Conservation (phyloP, 1,140 invertebrate genomes). For the Cydia pomonella region DNA sequence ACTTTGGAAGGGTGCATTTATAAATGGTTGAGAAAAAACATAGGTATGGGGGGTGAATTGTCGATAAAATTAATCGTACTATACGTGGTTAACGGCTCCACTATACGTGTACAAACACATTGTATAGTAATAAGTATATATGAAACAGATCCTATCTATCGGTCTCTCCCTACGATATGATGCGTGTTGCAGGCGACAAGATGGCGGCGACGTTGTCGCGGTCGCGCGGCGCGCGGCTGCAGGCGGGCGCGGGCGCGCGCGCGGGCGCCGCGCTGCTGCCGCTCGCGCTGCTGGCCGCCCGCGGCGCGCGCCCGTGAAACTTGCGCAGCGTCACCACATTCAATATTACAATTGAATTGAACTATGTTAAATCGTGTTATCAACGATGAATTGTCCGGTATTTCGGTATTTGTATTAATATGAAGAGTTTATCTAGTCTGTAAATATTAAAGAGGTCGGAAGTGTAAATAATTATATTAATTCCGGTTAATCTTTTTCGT, state of each 20-base stretch:
- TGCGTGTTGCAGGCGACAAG: slow-evolving; percentile 58
- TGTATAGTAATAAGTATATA: too few relatives aligned
- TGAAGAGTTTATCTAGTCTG: slow-evolving; percentile 26
- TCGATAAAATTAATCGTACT: too few relatives aligned
- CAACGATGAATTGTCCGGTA: slow-evolving; percentile 2
- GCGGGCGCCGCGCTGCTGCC: slow-evolving; percentile 25
- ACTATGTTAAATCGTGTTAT: slow-evolving; percentile 11
- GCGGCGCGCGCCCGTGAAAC: background rate
- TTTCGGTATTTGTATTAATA: background rate
- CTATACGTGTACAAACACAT: too few relatives aligned
- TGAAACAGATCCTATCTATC: too few relatives aligned
- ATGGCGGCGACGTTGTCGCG: slow-evolving; percentile 62
- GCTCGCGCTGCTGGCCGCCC: background rate
- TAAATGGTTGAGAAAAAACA: too few relatives aligned
- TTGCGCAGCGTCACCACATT: background rate
- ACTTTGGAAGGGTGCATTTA: too few relatives aligned
- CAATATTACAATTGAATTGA: background rate
- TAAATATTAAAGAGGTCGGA: slow-evolving; percentile 2
- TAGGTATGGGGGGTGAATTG: too few relatives aligned
- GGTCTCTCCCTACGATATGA: background rate
- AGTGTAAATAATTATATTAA: slow-evolving; percentile 20
- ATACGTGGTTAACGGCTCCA: too few relatives aligned
- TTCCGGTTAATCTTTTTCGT: slow-evolving; percentile 14
- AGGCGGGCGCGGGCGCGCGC: background rate
- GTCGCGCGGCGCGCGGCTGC: slow-evolving; percentile 30